phyloP scores from a whole-genome alignment of 2,888 invertebrate species.

The Unio pictorum region DNA sequence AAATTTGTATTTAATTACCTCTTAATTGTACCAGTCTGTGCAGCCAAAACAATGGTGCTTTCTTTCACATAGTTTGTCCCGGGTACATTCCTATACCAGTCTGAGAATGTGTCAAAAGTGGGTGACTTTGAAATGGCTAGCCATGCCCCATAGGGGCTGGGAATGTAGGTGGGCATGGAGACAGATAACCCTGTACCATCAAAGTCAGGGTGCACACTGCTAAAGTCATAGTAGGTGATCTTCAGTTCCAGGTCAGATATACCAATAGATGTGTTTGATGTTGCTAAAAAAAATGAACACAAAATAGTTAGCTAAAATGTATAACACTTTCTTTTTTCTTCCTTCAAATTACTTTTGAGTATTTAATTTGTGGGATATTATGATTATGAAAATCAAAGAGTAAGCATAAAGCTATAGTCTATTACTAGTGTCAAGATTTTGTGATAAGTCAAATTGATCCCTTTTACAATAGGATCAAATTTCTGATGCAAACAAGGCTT shows the following conservation, averaged over 20 bases:
- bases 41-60: constrained; percentile 14
- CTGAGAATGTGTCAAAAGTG: constrained; percentile 48
- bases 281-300: constrained; percentile 2
- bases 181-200: constrained; percentile 9
- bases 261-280: too few relatives aligned
- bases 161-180: constrained; percentile 37
- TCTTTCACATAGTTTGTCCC: constrained; percentile 11
- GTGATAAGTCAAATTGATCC: too few relatives aligned
- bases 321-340: too few relatives aligned
- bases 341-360: too few relatives aligned
- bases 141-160: constrained; percentile 50
- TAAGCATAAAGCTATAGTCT: too few relatives aligned
- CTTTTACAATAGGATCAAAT: too few relatives aligned
- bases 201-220: constrained; percentile 33
- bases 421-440: too few relatives aligned
- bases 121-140: constrained; percentile 41
- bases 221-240: constrained; percentile 43
- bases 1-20: constrained; percentile 4
- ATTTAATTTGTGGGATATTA: too few relatives aligned
- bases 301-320: constrained; percentile 7
- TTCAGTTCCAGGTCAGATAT: constrained; percentile 19
- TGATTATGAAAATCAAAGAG: too few relatives aligned
- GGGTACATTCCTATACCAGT: constrained; percentile 42
- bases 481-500: too few relatives aligned
- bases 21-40: constrained; percentile 15